Conservation (phyloP, 2,888 invertebrate genomes). For the Cheilosia soror region DNA sequence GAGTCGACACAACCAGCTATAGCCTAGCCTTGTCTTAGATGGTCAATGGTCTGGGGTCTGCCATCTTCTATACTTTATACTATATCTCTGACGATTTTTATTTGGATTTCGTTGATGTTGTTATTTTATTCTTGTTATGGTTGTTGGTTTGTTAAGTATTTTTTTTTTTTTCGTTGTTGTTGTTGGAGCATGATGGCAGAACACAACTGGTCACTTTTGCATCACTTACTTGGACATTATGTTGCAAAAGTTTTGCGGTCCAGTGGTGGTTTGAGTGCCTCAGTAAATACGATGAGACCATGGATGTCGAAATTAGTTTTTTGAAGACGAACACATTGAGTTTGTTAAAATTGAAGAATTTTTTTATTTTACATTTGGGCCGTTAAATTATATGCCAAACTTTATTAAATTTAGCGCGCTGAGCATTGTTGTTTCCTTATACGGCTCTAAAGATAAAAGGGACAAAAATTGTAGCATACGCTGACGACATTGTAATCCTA, state of each 20-base stretch:
- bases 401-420: not conserved
- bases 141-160: slow-evolving; percentile 47
- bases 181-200: slow-evolving; percentile 59
- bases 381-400: not conserved
- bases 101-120: slow-evolving; percentile 67
- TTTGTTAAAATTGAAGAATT: not conserved
- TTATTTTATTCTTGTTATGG: slow-evolving; percentile 58
- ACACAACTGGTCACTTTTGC: slow-evolving; percentile 55
- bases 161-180: slow-evolving; percentile 12
- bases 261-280: slow-evolving; percentile 15
- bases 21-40: slow-evolving; percentile 40
- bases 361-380: not conserved
- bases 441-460: too few species aligned
- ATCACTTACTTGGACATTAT: slow-evolving; percentile 23
- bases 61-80: slow-evolving; percentile 15
- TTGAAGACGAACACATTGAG: slow-evolving; percentile 16
- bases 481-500: too few species aligned
- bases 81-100: slow-evolving; percentile 50
- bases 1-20: slow-evolving; percentile 13
- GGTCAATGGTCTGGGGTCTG: not conserved
- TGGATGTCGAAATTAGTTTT: slow-evolving; percentile 62
- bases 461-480: too few species aligned
- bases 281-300: slow-evolving; percentile 47
- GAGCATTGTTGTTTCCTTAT: too few species aligned
- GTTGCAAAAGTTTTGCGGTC: slow-evolving; percentile 39